A percentile compares a stretch with the other conserved stretches of the same genome.
phyloP scores from a whole-genome alignment of 2,113 vertebrate genomes.

The Zingel zingel region DNA sequence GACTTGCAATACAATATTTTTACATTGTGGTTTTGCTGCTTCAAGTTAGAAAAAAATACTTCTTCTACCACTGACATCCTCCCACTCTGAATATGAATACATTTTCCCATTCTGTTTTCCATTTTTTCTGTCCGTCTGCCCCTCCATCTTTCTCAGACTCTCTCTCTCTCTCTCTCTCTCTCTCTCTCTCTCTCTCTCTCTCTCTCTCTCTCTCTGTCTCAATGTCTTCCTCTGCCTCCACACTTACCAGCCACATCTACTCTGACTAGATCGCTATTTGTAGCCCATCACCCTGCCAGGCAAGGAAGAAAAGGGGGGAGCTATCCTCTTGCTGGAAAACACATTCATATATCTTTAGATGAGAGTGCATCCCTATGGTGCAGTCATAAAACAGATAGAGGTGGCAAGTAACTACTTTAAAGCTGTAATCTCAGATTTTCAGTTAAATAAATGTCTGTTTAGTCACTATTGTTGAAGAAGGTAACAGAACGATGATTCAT shows the following conservation, averaged over 20 bases:
- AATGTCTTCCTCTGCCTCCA: slow-evolving; percentile 60
- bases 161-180: slow-evolving; percentile 17
- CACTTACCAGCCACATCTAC: slow-evolving; percentile 27
- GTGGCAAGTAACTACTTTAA: background rate
- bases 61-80: slow-evolving; percentile 3
- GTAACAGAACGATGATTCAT: too few relatives aligned
- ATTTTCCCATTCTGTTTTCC: slow-evolving; percentile 32
- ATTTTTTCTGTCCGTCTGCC: slow-evolving; percentile 9
- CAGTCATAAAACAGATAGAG: slow-evolving; percentile 12
- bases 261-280: slow-evolving; percentile 56
- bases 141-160: background rate
- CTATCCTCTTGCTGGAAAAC: slow-evolving; percentile 11
- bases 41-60: slow-evolving; percentile 10
- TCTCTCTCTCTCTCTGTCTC: slow-evolving; percentile 34
- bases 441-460: too few relatives aligned
- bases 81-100: slow-evolving; percentile 7
- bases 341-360: slow-evolving; percentile 29
- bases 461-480: too few relatives aligned
- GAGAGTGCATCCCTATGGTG: background rate
- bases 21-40: background rate
- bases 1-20: background rate
- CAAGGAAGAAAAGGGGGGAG: background rate
- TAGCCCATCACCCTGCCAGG: slow-evolving; percentile 37
- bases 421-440: too few relatives aligned
- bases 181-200: slow-evolving; percentile 14